Conservation (phyloP, 2,888 invertebrate genomes). For the Aricia artaxerxes region DNA sequence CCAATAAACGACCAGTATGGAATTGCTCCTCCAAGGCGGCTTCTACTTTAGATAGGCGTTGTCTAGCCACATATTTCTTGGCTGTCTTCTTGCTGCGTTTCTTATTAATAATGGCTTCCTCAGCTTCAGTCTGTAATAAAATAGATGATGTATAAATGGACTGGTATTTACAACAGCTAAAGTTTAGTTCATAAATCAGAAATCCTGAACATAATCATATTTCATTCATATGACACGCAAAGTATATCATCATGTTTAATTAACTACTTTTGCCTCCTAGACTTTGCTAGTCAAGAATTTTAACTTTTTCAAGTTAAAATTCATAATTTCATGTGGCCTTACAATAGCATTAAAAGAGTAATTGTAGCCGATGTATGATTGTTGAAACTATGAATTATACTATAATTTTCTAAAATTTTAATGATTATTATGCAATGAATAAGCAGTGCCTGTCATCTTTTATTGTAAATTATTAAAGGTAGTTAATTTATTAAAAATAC, state of each 20-base stretch:
- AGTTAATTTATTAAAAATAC: too few relatives aligned
- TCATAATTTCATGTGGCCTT: not conserved
- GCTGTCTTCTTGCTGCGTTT: slow-evolving; percentile 95
- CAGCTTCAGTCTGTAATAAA: slow-evolving; percentile 89
- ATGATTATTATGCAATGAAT: too few relatives aligned
- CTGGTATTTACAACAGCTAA: not conserved
- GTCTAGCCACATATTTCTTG: slow-evolving; percentile 95
- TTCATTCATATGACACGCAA: slow-evolving; percentile 82
- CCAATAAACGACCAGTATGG: slow-evolving; percentile 95
- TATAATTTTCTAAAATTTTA: too few relatives aligned
- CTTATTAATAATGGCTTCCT: slow-evolving; percentile 96
- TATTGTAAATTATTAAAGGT: too few relatives aligned
- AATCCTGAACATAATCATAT: slow-evolving; percentile 38
- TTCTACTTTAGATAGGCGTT: slow-evolving; percentile 97
- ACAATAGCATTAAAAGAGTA: not conserved
- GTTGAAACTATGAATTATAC: too few relatives aligned
- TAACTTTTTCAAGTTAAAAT: not conserved
- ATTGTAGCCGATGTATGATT: too few relatives aligned
- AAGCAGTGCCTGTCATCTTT: too few relatives aligned
- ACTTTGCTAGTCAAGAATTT: not conserved
- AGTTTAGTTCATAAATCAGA: slow-evolving; percentile 31
- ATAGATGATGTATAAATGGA: slow-evolving; percentile 13
- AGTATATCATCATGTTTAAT: slow-evolving; percentile 57
- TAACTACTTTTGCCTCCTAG: not conserved
- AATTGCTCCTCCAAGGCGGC: slow-evolving; percentile 97